Base-by-base conservation (phyloP, 2,888 invertebrate species). In the Candidula unifasciata region DNA sequence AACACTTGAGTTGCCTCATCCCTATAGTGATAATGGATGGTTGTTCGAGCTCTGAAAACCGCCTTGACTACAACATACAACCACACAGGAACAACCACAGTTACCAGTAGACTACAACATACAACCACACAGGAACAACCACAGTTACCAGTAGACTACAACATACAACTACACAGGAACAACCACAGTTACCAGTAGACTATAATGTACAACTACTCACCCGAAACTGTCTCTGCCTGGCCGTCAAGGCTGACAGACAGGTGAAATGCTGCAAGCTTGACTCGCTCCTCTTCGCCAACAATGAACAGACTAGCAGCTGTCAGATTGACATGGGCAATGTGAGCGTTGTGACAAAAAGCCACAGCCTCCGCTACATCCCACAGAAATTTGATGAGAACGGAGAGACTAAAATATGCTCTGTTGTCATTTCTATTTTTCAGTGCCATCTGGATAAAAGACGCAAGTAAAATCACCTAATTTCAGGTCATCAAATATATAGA, bases 231-330 rank as follows among this genome's bases (percentile, higher is more conserved):
- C 21, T n/a, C 30, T 0, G 37, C 60, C n/a, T 24, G 13, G 13
- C 73, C 60, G 13, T 57, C 18, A 24, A 76, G 78, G n/a, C 54
- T 69, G 21, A 83, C 66, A n/a, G 85, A 74, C 6, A 85, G 77
- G 21, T 82, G 73, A 35, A 87, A 84, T 30, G 73, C 76, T 21
- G 60, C 68, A 37, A 87, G 77, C 64, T 87, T 87, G n/a, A 84
- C 80, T 1, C 44, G 54, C 13, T 27, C 66, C 1, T 79, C 57
- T 35, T 69, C 69, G 2, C 35, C 60, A 35, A n/a, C 69, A 54
- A 78, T 64, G 78, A 73, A 81, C n/a, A 85, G 66, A 68, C 80
- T 85, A 3, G 64, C 76, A 33, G 87, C 84, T 3, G 87, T 87
- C 52, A 87, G 64, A 44, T 85, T 82, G 33, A 84, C 52, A 60